These are phyloP conservation scores for Eubasilissa splendida DNA, from an alignment of 2,888 invertebrate species.

Conservation along the genomic window DNA sequence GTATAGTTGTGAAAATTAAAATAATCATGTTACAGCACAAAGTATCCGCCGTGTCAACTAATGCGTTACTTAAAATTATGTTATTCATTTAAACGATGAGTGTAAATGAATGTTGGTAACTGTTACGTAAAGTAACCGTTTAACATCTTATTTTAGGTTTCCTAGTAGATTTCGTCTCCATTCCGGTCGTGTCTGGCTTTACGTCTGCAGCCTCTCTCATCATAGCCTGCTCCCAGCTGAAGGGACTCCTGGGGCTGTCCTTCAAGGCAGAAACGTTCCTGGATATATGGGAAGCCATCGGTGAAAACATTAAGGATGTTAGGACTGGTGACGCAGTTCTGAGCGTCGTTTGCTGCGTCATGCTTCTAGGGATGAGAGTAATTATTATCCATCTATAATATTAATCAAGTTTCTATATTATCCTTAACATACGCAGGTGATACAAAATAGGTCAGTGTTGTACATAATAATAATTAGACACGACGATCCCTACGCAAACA, in stretches of 20 bases:
- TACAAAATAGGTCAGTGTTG: too few relatives aligned
- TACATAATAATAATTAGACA: too few relatives aligned
- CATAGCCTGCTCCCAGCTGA: slow-evolving; percentile 83
- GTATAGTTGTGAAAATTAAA: too few relatives aligned
- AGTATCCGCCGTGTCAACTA: too few relatives aligned
- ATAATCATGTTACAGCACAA: too few relatives aligned
- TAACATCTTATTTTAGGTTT: slow-evolving; percentile 71
- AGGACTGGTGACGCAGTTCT: slow-evolving; percentile 75
- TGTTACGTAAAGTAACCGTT: too few relatives aligned
- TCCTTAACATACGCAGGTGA: too few relatives aligned
- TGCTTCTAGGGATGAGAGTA: slow-evolving; percentile 77
- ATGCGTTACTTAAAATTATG: too few relatives aligned
- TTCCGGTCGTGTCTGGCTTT: slow-evolving; percentile 83
- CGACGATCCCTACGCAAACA: too few relatives aligned
- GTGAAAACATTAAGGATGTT: slow-evolving; percentile 70
- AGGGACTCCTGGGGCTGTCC: slow-evolving; percentile 76
- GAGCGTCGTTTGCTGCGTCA: slow-evolving; percentile 75
- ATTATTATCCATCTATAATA: neutral
- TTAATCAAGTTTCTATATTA: neutral
- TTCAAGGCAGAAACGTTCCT: slow-evolving; percentile 77
- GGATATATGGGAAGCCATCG: slow-evolving; percentile 74
- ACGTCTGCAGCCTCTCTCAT: slow-evolving; percentile 84
- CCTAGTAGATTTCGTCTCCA: slow-evolving; percentile 81
- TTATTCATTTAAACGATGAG: too few relatives aligned
- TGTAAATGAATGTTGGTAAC: too few relatives aligned